phyloP scores from a whole-genome alignment of 2,888 invertebrate genomes.

The Platerodrilus igneus region DNA sequence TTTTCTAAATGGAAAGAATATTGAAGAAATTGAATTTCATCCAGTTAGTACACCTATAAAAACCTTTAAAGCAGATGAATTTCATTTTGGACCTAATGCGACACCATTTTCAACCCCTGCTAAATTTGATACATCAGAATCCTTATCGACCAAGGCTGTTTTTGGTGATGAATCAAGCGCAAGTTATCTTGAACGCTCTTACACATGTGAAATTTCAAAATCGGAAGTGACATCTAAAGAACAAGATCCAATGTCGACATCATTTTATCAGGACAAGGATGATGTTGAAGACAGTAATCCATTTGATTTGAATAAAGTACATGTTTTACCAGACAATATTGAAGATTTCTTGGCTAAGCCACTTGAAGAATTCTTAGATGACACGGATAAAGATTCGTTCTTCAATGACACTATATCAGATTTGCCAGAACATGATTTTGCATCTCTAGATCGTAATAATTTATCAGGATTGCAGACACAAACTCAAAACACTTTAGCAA shows the following conservation, averaged over 20 bases:
- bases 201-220: slow-evolving; percentile 10
- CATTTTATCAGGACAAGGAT: slow-evolving; percentile 60
- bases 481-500: neutral
- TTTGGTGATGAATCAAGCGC: slow-evolving; percentile 50
- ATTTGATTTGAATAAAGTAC: slow-evolving; percentile 59
- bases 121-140: slow-evolving; percentile 48
- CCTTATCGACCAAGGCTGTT: slow-evolving; percentile 51
- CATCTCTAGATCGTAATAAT: no score
- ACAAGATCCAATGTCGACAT: slow-evolving; percentile 62
- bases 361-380: slow-evolving; percentile 20
- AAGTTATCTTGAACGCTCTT: slow-evolving; percentile 35
- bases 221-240: slow-evolving; percentile 43
- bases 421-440: no score
- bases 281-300: slow-evolving; percentile 48
- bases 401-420: slow-evolving; percentile 37
- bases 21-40: slow-evolving; percentile 46
- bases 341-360: slow-evolving; percentile 38
- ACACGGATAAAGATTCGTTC: no score
- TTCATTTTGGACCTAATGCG: slow-evolving; percentile 61
- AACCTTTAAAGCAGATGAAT: slow-evolving; percentile 47
- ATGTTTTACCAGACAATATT: slow-evolving; percentile 50
- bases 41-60: slow-evolving; percentile 32
- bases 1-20: slow-evolving; percentile 46
- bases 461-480: no score
- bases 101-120: slow-evolving; percentile 45